Evolutionary conservation across 2,113 vertebrate genomes (phyloP), one percentile per base, ranked within the genome.

Genomic region (Astatoreochromis straeleni): DNA sequence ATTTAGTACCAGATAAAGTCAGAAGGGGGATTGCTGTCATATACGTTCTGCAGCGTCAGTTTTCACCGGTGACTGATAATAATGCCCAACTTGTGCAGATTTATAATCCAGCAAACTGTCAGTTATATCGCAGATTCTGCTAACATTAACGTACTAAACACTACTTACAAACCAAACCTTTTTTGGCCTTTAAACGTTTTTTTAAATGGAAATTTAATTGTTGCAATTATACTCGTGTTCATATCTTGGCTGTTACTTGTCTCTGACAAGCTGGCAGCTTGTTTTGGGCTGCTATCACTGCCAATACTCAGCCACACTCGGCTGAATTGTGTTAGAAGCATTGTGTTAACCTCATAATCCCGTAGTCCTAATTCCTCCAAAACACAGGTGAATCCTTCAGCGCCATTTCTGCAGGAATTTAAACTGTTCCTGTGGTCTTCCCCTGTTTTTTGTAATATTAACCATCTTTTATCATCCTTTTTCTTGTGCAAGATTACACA

Each of bases 31-130:
- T 80, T 89, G 73, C 42, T 89, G 26, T 57, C 53, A 51, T 29
- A 57, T 55, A 84, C 80, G 49, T 86, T 86, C 80, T 85, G 82
- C 53, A 58, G 13, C 26, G 35, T 85, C 35, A 65, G 87, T 81
- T 87, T 86, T 47, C 63, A 21, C 65, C 33, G 84, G 40, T 53
- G 60, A 31, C 35, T 2, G 78, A 81, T 47, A 60, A 54, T 42
- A 57, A 40, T 84, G 79, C 51, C 65, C 40, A 63, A 17, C 9
- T 84, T 33, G 45, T 47, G 38, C 65, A 40, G 51, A 53, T 82
- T 82, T 60, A 9, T 12, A 63, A 55, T 54, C 70, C 47, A 29
- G 40, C 53, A 83, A 40, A 13, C 16, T 9, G n/a, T 79, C 63
- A 16, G 29, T 53, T 54, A 82, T 87, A 78, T 63, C 19, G 35